Evolutionary conservation across 2,888 invertebrate species (phyloP).

Genomic region (Oxyteleia sp.): DNA sequence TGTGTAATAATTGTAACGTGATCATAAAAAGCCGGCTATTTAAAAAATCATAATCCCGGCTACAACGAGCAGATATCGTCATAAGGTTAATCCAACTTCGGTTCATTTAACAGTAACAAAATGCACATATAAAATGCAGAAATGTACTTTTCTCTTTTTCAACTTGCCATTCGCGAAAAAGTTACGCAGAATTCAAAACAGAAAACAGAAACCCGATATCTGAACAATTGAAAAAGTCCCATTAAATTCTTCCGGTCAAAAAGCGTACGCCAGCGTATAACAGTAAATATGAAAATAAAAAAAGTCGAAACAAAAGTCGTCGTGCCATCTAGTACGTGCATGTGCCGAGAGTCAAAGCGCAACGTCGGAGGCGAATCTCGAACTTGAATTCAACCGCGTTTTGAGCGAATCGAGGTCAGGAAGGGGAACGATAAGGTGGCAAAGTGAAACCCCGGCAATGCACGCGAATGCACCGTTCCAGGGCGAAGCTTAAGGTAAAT

Average conservation of each 20-base stretch:
- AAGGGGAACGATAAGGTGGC: slow-evolving; percentile 29
- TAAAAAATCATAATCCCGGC: too few species aligned
- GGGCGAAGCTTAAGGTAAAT: slow-evolving; percentile 61
- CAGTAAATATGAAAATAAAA: slow-evolving; percentile 36
- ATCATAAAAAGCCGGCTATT: too few species aligned
- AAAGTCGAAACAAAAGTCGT: slow-evolving; percentile 15
- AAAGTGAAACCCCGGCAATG: slow-evolving; percentile 52
- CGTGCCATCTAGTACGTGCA: slow-evolving; percentile 4
- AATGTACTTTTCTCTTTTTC: too few species aligned
- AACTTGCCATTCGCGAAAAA: too few species aligned
- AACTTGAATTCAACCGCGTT: slow-evolving; percentile 41
- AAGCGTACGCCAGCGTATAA: neutral
- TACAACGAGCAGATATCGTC: too few species aligned
- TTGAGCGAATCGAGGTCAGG: slow-evolving; percentile 39
- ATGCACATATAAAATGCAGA: too few species aligned
- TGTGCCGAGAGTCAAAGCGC: neutral
- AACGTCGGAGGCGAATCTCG: slow-evolving; percentile 28
- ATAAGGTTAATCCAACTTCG: too few species aligned
- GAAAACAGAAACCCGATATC: too few species aligned
- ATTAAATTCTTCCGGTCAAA: slow-evolving; percentile 9
- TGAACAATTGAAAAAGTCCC: neutral
- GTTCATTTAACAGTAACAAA: too few species aligned
- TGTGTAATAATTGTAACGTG: slow-evolving; percentile 1
- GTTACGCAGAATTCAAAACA: too few species aligned
- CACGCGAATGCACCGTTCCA: slow-evolving; percentile 47